Base-by-base conservation (phyloP, 2,113 vertebrate species). In the Cavia aperea region DNA sequence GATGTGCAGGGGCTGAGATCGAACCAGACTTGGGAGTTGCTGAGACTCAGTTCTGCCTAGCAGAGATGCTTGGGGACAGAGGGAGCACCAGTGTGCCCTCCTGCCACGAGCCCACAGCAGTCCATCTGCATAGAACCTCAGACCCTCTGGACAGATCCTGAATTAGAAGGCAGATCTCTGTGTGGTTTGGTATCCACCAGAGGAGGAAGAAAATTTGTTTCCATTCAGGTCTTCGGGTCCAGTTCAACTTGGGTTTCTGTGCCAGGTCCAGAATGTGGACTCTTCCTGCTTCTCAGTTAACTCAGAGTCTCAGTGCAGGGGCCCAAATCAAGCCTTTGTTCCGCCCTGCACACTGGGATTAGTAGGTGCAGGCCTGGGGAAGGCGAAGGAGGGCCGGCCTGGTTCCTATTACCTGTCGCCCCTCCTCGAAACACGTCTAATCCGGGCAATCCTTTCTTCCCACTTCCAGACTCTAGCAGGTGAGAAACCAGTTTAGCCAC, bases 401-500 rank as follows among this genome's bases (percentile, higher is more conserved):
- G 81, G 72, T 65, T 86, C 86, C 51, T 39, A 63, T 90, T 88
- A 81, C 62, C n/a, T 29, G 16, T 21, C 31, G 65, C 81, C 54
- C 83, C 83, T 77, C 70, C 84, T 68, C 49, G 72, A 91, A 93
- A 92, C 65, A 79, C 70, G 13, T 46, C 58, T 72, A 81, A 92
- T 87, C 91, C 39, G 73, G 39, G 4, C 5, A 29, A 86, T 36
- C 39, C 56, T 90, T 92, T 86, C 88, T 89, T 86, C 36, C 26
- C 36, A 66, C 63, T 70, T 68, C 85, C 56, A 60, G 93, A 93
- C 16, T 56, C 72, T 46, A 65, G 66, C 29, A 68, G 91, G 82
- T 95, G 79, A 90, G 93, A 91, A 96, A 96, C 93, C 90, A 94
- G 96, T 95, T 90, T 94, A 83, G 89, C 96, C 95, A 90, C 95